Evolutionary conservation across 1,140 invertebrate species (phyloP), one percentile per base, ranked within the genome.

Genomic region (Drosophila quadrilineata): DNA sequence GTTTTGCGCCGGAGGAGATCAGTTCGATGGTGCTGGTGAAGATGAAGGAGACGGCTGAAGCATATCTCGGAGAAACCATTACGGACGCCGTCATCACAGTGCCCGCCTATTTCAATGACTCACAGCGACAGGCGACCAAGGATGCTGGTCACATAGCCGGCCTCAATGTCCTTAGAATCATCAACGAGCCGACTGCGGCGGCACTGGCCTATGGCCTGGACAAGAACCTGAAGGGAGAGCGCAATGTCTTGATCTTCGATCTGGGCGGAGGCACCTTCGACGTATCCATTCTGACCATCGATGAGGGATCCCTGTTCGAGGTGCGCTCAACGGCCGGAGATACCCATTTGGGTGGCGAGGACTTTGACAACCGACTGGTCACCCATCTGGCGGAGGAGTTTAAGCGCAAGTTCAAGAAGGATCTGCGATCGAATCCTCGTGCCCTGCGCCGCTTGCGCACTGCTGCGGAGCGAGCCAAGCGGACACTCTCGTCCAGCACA

Each of bases 271-370:
- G 94, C 21, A 94, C 94, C 35, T 95, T 95, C 68, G 96, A 98
- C 90, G 96, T 97, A 0, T 97, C 96, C 10, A 93, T 98, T 46
- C 88, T 98, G 1, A 93, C 94, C 49, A 97, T 98, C 88, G 94
- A 95, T 64, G 95, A 97, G 90, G 96, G 96, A 8, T 94, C 94
- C 0, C 85, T 94, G 26, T 95, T 95, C 77, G 93, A 96, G 91
- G 95, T 96, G 0, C 93, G 93, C 87, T 92, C 95, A 1, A 96
- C 95, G 8, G 94, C 95, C 1, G 94, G 94, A 3, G 94, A 95
- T 76, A 95, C 94, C 0, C 94, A 94, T 76, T 90, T 95, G 33
- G 94, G 94, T 3, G 94, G 94, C 1, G 93, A 94, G 89, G 94
- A 94, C 92, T 96, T 92, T 49, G 93, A 98, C 87, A 94, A 95